Evolutionary conservation across 1,140 invertebrate genomes (phyloP).

Genomic region (Coptotermes formosanus): DNA sequence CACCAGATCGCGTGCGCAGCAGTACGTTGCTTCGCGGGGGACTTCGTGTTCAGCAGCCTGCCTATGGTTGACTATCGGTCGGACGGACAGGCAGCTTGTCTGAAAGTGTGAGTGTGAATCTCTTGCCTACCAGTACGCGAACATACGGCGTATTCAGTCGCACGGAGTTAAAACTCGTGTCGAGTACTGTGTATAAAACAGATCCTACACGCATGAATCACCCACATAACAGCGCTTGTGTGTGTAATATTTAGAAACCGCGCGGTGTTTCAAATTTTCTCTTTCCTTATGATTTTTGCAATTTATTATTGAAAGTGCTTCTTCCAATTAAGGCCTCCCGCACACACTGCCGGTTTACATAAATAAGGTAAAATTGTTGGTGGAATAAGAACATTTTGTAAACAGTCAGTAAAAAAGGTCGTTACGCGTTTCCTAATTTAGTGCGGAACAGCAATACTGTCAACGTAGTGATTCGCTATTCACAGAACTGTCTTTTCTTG

Average conservation of each 20-base stretch:
- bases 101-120: conserved; percentile 16
- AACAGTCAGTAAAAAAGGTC: not conserved
- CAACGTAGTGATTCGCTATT: not conserved
- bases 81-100: not conserved
- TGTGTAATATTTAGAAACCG: not conserved
- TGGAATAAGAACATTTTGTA: not conserved
- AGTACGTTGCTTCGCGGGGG: not conserved
- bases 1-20: conserved; percentile 14
- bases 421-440: not conserved
- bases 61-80: not conserved
- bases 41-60: not conserved
- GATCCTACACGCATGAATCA: too few relatives aligned
- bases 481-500: not conserved
- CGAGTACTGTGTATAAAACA: too few relatives aligned
- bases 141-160: not conserved
- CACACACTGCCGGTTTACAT: too few relatives aligned
- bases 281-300: not conserved
- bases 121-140: not conserved
- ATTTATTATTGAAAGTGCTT: not conserved
- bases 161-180: not conserved
- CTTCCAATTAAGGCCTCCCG: not conserved
- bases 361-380: not conserved
- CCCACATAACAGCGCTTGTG: not conserved
- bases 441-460: not conserved
- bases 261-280: not conserved